Percentiles rank a stretch among this genome's conserved stretches.
These are phyloP conservation scores for Drosophila equinoxialis DNA, from an alignment of 1,140 invertebrate species.

Conservation along the genomic window DNA sequence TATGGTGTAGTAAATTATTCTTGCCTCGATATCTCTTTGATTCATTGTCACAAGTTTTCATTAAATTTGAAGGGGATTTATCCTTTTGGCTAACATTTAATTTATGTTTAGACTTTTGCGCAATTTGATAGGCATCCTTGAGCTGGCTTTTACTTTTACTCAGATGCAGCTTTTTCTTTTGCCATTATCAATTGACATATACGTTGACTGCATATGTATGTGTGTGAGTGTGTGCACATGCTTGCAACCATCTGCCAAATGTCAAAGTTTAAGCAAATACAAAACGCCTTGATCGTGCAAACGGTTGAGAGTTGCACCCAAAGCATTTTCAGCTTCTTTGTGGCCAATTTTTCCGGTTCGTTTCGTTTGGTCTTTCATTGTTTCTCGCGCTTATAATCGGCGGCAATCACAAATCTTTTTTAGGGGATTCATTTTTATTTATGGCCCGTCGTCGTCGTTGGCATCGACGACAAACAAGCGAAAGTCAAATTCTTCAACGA, in stretches of 20 bases:
- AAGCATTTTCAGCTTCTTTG: slow-evolving; percentile 54
- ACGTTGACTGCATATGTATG: slow-evolving; percentile 44
- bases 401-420: slow-evolving; percentile 77
- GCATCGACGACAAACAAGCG: slow-evolving; percentile 61
- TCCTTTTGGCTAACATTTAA: background rate
- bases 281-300: slow-evolving; percentile 64
- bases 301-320: slow-evolving; percentile 66
- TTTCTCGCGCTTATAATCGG: slow-evolving; percentile 75
- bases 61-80: background rate
- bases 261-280: slow-evolving; percentile 78
- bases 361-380: slow-evolving; percentile 2
- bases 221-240: background rate
- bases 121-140: slow-evolving; percentile 27
- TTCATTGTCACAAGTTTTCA: no score
- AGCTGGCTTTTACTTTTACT: slow-evolving; percentile 47
- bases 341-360: slow-evolving; percentile 10
- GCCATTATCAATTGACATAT: slow-evolving; percentile 40
- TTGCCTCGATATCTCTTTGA: no score
- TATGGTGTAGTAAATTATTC: no score
- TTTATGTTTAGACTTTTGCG: slow-evolving; percentile 1
- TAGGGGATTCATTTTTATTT: slow-evolving; percentile 68
- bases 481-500: slow-evolving; percentile 79
- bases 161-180: slow-evolving; percentile 62
- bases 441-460: slow-evolving; percentile 46
- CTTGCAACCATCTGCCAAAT: slow-evolving; percentile 62